Conservation (phyloP, 2,113 vertebrate genomes). For the Cyphomyrus plagiostoma region DNA sequence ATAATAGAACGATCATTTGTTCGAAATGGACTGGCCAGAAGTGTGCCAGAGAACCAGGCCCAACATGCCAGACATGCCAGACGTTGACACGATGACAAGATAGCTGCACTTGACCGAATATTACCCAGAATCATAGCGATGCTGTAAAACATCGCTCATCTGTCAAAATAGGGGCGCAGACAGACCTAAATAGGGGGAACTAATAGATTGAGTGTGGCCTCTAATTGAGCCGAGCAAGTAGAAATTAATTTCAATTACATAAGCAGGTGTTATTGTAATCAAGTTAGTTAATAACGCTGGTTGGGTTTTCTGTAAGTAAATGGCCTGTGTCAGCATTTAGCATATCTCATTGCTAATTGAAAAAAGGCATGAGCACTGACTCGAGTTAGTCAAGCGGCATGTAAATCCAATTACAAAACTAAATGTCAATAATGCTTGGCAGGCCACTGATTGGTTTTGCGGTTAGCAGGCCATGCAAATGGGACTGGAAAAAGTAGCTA, state of each 20-base stretch:
- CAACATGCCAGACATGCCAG: background rate
- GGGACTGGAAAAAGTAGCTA: background rate
- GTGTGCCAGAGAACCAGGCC: background rate
- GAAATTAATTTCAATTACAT: slow-evolving; percentile 24
- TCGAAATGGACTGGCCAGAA: background rate
- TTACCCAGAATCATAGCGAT: background rate
- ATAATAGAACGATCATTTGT: background rate
- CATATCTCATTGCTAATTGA: slow-evolving; percentile 14
- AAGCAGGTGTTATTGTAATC: slow-evolving; percentile 27
- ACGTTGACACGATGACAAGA: too few relatives aligned
- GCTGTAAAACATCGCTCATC: background rate
- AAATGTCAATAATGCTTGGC: slow-evolving; percentile 15
- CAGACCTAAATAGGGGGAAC: background rate
- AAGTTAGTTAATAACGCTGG: slow-evolving; percentile 24
- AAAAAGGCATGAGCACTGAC: background rate
- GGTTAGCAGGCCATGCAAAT: background rate
- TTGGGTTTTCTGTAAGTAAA: slow-evolving; percentile 20
- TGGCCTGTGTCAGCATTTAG: slow-evolving; percentile 20
- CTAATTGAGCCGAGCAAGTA: slow-evolving; percentile 7
- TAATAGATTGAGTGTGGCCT: slow-evolving; percentile 13
- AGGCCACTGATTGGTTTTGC: background rate
- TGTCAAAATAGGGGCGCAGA: background rate
- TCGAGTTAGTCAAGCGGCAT: slow-evolving; percentile 7
- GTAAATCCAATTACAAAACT: slow-evolving; percentile 16
- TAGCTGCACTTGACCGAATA: background rate